Percentiles rank a stretch among this genome's conserved stretches.
Evolutionary conservation across 2,888 invertebrate genomes (phyloP).

Genomic region (Perdita meconis): DNA sequence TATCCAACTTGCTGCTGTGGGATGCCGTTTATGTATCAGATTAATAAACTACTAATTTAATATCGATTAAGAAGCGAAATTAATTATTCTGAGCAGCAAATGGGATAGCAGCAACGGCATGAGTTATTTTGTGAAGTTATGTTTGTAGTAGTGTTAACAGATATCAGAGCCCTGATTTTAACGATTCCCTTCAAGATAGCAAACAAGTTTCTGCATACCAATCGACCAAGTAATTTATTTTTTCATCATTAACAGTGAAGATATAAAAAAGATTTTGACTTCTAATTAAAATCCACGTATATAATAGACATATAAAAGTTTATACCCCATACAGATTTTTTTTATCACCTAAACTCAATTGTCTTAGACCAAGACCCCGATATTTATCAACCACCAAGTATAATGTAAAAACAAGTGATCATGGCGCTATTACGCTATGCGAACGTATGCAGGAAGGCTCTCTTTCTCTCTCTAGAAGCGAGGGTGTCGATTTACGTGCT

Average conservation of each 20-base stretch:
- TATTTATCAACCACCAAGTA: slow-evolving; percentile 19
- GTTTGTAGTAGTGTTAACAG: slow-evolving; percentile 32
- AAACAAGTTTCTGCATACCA: no score
- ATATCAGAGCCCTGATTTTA: slow-evolving; percentile 18
- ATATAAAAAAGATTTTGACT: no score
- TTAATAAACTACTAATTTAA: slow-evolving; percentile 11
- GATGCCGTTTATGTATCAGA: background rate
- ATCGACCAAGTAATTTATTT: no score
- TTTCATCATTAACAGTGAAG: no score
- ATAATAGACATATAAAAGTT: no score
- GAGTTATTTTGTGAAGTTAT: slow-evolving; percentile 50
- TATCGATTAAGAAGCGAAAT: slow-evolving; percentile 25
- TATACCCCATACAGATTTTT: no score
- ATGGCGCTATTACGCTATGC: slow-evolving; percentile 21
- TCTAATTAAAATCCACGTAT: no score
- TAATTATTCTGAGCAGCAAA: slow-evolving; percentile 42
- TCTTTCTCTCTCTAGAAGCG: slow-evolving; percentile 51
- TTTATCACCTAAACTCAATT: background rate
- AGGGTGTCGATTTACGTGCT: slow-evolving; percentile 41
- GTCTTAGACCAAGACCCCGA: background rate
- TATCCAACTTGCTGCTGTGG: slow-evolving; percentile 44
- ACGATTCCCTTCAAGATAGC: background rate
- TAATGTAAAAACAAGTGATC: slow-evolving; percentile 16
- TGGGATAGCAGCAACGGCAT: slow-evolving; percentile 35
- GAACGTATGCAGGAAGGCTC: slow-evolving; percentile 47